phyloP scores from a whole-genome alignment of 2,888 invertebrate genomes.

The Lasius platythorax region DNA sequence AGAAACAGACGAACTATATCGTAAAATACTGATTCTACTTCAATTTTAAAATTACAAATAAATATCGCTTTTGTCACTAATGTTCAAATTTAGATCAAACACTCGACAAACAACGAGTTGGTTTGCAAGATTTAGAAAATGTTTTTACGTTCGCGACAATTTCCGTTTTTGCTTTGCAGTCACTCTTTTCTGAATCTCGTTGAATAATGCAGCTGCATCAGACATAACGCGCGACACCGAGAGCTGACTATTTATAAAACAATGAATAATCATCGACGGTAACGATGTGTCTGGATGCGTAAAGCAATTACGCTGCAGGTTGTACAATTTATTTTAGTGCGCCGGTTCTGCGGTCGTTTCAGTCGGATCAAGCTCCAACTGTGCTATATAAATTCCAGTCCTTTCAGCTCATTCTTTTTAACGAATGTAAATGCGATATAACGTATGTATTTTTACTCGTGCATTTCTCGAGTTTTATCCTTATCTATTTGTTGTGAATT shows the following conservation, averaged over 20 bases:
- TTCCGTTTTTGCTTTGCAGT: slow-evolving; percentile 51
- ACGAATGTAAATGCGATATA: slow-evolving; percentile 38
- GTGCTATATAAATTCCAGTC: slow-evolving; percentile 30
- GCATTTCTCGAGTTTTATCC: neutral
- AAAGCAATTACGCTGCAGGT: slow-evolving; percentile 63
- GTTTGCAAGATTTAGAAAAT: slow-evolving; percentile 42
- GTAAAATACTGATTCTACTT: neutral
- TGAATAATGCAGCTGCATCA: slow-evolving; percentile 58
- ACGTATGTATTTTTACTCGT: slow-evolving; percentile 40
- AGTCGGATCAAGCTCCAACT: slow-evolving; percentile 44
- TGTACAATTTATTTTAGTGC: slow-evolving; percentile 62
- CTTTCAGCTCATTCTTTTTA: slow-evolving; percentile 40
- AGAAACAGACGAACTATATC: neutral
- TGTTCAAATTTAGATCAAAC: slow-evolving; percentile 7
- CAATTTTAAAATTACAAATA: neutral
- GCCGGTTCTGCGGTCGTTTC: slow-evolving; percentile 42
- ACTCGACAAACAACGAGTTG: slow-evolving; percentile 25
- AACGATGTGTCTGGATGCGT: slow-evolving; percentile 58
- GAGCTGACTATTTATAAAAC: slow-evolving; percentile 62
- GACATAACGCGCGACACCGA: slow-evolving; percentile 33
- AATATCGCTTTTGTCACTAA: slow-evolving; percentile 1
- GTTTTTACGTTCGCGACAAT: slow-evolving; percentile 7
- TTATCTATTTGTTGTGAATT: slow-evolving; percentile 14
- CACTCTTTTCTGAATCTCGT: slow-evolving; percentile 49
- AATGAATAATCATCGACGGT: slow-evolving; percentile 68